These are phyloP conservation scores for Catharus fuscescens DNA, from an alignment of 2,113 vertebrate genomes.

Conservation along the genomic window DNA sequence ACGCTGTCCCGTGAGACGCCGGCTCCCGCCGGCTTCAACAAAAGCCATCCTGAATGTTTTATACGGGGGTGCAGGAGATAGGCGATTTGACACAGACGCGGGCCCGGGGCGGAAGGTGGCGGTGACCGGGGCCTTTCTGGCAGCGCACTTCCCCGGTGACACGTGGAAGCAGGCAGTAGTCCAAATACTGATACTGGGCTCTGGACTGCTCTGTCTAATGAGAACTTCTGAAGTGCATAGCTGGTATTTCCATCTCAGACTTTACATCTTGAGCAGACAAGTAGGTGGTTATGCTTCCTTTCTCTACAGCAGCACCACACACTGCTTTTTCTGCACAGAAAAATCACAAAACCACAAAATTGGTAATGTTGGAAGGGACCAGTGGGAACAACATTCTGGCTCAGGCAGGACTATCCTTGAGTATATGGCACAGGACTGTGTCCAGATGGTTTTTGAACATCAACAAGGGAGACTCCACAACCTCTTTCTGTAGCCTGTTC, in stretches of 20 bases:
- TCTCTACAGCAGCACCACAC: not conserved
- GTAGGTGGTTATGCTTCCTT: not conserved
- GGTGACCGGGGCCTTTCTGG: not conserved
- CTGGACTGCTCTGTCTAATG: rapidly evolving
- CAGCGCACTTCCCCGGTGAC: rapidly evolving
- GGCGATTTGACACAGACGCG: not conserved
- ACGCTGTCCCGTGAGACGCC: not conserved
- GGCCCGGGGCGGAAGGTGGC: not conserved
- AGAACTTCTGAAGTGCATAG: not conserved
- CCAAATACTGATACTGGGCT: not conserved
- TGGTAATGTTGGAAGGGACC: not conserved
- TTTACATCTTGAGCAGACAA: not conserved
- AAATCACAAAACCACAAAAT: not conserved
- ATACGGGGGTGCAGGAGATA: not conserved
- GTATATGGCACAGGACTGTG: not conserved
- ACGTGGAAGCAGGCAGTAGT: not conserved
- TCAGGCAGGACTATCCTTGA: not conserved
- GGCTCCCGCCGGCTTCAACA: not conserved
- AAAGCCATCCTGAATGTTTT: conserved; percentile 13
- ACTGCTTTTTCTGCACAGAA: not conserved
- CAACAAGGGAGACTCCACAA: not conserved
- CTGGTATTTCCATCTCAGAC: not conserved
- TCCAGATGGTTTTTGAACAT: rapidly evolving
- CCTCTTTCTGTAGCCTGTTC: not conserved
- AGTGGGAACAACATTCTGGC: not conserved